phyloP scores from a whole-genome alignment of 1,140 invertebrate species.

The Contarinia nasturtii region DNA sequence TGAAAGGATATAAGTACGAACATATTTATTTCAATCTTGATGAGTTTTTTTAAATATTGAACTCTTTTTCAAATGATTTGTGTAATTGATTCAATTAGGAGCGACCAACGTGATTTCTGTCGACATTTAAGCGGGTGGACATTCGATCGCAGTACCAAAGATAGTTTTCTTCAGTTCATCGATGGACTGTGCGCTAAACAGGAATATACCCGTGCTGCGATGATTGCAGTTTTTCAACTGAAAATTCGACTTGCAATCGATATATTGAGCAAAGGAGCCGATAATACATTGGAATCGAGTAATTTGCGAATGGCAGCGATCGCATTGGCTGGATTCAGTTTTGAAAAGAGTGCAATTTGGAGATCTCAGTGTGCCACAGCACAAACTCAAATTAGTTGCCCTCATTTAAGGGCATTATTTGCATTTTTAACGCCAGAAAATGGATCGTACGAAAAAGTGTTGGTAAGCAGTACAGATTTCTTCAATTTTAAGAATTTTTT shows the following conservation, averaged over 20 bases:
- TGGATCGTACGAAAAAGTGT: constrained; percentile 57
- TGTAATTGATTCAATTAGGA: constrained; percentile 27
- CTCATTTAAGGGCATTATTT: constrained; percentile 83
- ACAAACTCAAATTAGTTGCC: constrained; percentile 53
- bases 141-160: constrained; percentile 27
- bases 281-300: constrained; percentile 15
- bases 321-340: constrained; percentile 73
- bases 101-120: constrained; percentile 55
- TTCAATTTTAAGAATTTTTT: background rate
- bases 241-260: constrained; percentile 67
- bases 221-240: constrained; percentile 78
- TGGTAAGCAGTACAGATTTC: constrained; percentile 35
- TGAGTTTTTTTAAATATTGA: background rate
- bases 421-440: constrained; percentile 70
- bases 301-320: constrained; percentile 58
- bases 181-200: constrained; percentile 23
- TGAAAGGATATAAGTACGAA: constrained; percentile 4
- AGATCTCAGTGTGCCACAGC: constrained; percentile 53
- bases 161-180: constrained; percentile 12
- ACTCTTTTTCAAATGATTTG: background rate
- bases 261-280: constrained; percentile 52
- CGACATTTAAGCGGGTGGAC: constrained; percentile 76
- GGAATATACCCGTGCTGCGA: constrained; percentile 63
- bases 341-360: constrained; percentile 64
- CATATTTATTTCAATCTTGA: background rate